These are phyloP conservation scores for Reticulitermes speratus DNA, from an alignment of 1,140 invertebrate genomes.

Conservation along the genomic window DNA sequence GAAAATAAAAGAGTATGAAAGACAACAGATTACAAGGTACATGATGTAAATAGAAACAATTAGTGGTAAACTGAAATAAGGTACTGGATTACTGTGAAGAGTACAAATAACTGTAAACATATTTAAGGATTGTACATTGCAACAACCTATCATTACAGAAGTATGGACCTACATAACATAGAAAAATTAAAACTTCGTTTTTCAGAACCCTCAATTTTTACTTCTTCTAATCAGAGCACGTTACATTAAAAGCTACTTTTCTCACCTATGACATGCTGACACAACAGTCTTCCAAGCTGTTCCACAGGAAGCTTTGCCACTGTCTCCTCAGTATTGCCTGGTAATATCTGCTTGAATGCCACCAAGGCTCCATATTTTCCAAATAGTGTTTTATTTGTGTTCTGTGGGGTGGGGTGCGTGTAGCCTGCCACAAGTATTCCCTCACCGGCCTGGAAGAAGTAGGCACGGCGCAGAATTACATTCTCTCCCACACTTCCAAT, in stretches of 20 bases:
- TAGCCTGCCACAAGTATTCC: constrained; percentile 55
- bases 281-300: constrained; percentile 68
- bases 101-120: too few species aligned
- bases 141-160: too few species aligned
- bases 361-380: constrained; percentile 85
- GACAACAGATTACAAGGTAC: too few species aligned
- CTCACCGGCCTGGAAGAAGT: constrained; percentile 55
- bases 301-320: constrained; percentile 47
- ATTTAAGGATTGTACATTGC: too few species aligned
- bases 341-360: constrained; percentile 49
- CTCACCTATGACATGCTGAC: constrained; percentile 85
- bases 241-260: neutral
- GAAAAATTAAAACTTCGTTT: too few species aligned
- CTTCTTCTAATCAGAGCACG: too few species aligned
- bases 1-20: too few species aligned
- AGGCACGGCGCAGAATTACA: constrained; percentile 72
- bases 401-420: constrained; percentile 62
- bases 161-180: too few species aligned
- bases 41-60: too few species aligned
- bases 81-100: too few species aligned
- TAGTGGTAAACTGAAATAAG: too few species aligned
- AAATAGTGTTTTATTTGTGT: constrained; percentile 32
- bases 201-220: too few species aligned
- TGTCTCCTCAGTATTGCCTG: constrained; percentile 29
- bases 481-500: constrained; percentile 90